Conservation (phyloP, 2,888 invertebrate genomes). For the Ceratothoa steindachneri region DNA sequence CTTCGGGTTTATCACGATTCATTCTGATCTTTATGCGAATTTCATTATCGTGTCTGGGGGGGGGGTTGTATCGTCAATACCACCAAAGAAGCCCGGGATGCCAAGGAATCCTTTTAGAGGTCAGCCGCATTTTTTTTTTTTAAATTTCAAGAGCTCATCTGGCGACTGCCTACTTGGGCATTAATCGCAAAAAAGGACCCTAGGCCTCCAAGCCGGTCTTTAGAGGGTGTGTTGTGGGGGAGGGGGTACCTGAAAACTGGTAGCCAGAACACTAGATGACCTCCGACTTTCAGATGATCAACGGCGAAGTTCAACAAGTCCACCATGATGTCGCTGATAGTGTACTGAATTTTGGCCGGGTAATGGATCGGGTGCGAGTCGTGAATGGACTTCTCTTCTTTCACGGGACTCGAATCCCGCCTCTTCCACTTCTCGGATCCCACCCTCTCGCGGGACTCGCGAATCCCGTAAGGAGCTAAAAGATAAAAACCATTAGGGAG, state of each 20-base stretch:
- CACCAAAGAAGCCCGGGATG: too few species aligned
- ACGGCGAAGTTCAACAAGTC: constrained; percentile 83
- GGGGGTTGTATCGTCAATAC: too few species aligned
- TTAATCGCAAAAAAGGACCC: too few species aligned
- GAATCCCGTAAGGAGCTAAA: constrained; percentile 83
- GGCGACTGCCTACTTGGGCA: too few species aligned
- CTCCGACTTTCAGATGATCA: constrained; percentile 66
- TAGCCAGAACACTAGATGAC: constrained; percentile 91
- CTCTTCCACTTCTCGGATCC: constrained; percentile 57
- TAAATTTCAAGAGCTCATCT: too few species aligned
- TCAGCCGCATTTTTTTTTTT: too few species aligned
- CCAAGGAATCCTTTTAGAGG: too few species aligned
- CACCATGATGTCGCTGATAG: constrained; percentile 71
- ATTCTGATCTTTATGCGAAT: too few species aligned
- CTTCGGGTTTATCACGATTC: too few species aligned
- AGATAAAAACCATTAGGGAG: neutral
- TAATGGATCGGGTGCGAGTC: constrained; percentile 59
- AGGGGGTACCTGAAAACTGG: constrained; percentile 81
- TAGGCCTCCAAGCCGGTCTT: too few species aligned
- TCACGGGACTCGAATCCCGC: neutral
- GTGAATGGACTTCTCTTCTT: neutral
- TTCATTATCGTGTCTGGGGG: too few species aligned
- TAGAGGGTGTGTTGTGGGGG: too few species aligned
- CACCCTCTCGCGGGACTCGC: constrained; percentile 85
- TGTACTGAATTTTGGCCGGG: constrained; percentile 81